Percentiles rank a stretch among this genome's conserved stretches.
These are phyloP conservation scores for Agrilus mali DNA, from an alignment of 2,888 invertebrate species.

Conservation along the genomic window DNA sequence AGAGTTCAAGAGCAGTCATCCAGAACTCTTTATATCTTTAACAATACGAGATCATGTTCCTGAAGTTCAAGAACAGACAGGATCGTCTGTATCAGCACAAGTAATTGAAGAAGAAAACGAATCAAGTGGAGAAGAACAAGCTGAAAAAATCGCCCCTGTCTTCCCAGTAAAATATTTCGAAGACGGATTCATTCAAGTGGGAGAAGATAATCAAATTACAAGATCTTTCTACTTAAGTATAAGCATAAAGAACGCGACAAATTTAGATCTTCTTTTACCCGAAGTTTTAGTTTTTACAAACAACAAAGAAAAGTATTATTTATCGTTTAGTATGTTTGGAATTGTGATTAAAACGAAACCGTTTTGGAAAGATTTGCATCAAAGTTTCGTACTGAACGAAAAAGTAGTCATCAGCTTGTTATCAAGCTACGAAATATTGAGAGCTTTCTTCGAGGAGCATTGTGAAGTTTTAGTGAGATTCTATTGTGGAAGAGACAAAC, in stretches of 20 bases:
- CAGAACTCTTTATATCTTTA: conserved; percentile 47
- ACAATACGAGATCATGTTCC: conserved; percentile 42
- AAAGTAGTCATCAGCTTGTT: conserved; percentile 25
- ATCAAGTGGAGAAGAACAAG: conserved; percentile 17
- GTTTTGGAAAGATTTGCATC: conserved; percentile 25
- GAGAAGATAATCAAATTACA: conserved; percentile 25
- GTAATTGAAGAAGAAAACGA: conserved; percentile 1
- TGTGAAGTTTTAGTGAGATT: conserved; percentile 24
- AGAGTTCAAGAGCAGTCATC: conserved; percentile 45
- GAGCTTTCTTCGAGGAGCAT: conserved; percentile 21
- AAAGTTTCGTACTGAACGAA: conserved; percentile 25
- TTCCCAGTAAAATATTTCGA: conserved; percentile 35
- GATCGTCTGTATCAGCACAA: conserved; percentile 3
- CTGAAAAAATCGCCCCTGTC: conserved; percentile 14
- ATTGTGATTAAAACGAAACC: conserved; percentile 29
- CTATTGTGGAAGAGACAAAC: conserved; percentile 21
- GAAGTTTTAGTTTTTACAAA: conserved; percentile 26
- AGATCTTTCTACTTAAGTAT: conserved; percentile 43
- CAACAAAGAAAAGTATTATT: conserved; percentile 22
- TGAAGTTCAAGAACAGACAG: conserved; percentile 8
- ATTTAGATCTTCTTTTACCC: conserved; percentile 40
- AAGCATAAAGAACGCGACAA: conserved; percentile 41
- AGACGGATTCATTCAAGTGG: conserved; percentile 44
- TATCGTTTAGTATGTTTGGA: conserved; percentile 27
- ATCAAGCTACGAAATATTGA: conserved; percentile 21